phyloP scores from a whole-genome alignment of 2,888 invertebrate genomes.

The Atherix ibis region DNA sequence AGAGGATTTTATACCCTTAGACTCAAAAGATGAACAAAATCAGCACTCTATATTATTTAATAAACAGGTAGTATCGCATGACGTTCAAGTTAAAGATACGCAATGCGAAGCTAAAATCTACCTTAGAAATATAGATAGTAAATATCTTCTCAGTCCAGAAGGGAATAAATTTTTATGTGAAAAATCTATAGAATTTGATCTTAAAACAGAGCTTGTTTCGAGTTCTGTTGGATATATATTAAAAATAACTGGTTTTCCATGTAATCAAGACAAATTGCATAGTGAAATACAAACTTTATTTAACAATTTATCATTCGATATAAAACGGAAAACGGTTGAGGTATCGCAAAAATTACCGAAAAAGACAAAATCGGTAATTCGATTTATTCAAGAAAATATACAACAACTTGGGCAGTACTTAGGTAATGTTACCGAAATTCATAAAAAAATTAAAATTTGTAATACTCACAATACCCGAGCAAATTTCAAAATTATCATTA shows the following conservation, averaged over 20 bases:
- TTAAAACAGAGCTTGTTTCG: slow-evolving; percentile 24
- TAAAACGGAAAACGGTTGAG: slow-evolving; percentile 18
- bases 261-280: slow-evolving; percentile 38
- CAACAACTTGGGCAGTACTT: slow-evolving; percentile 25
- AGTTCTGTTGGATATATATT: slow-evolving; percentile 34
- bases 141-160: slow-evolving; percentile 34
- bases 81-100: neutral
- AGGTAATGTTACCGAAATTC: slow-evolving; percentile 37
- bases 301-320: slow-evolving; percentile 17
- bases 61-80: neutral
- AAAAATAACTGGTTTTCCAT: slow-evolving; percentile 35
- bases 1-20: slow-evolving; percentile 26
- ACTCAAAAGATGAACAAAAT: slow-evolving; percentile 2
- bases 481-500: slow-evolving; percentile 31
- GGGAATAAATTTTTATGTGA: slow-evolving; percentile 35
- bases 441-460: slow-evolving; percentile 33
- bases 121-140: slow-evolving; percentile 34
- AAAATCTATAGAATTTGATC: slow-evolving; percentile 25
- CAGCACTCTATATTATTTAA: neutral
- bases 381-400: slow-evolving; percentile 24
- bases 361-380: slow-evolving; percentile 22
- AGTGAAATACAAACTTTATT: slow-evolving; percentile 32
- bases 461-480: too few species aligned
- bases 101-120: slow-evolving; percentile 34
- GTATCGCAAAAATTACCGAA: slow-evolving; percentile 23